phyloP scores from a whole-genome alignment of 2,797 vertebrate species.

The Acrocephalus scirpaceus region DNA sequence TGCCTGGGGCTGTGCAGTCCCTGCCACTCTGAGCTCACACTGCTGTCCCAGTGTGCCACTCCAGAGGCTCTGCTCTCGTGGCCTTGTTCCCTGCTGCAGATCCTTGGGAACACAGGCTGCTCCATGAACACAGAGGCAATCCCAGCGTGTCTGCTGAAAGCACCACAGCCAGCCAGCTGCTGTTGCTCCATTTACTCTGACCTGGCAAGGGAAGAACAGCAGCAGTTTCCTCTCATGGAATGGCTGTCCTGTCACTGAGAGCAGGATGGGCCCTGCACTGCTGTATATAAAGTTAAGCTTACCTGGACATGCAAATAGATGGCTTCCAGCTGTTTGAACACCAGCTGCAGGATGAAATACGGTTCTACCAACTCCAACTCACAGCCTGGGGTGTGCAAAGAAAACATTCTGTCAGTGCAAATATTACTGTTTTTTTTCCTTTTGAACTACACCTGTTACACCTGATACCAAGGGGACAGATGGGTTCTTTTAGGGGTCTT shows the following conservation, averaged over 20 bases:
- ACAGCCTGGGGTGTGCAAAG: background rate
- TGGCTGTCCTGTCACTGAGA: background rate
- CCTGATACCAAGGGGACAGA: background rate
- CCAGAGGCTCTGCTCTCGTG: background rate
- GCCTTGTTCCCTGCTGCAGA: background rate
- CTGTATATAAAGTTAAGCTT: background rate
- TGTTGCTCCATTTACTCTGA: background rate
- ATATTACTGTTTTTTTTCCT: background rate
- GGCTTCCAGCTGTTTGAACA: background rate
- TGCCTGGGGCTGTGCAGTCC: accelerated
- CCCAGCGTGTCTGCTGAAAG: background rate
- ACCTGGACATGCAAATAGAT: background rate
- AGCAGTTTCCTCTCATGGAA: background rate
- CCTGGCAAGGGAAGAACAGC: background rate
- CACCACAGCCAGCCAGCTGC: background rate
- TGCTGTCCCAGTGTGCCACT: background rate
- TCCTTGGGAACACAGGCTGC: background rate
- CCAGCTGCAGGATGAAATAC: background rate
- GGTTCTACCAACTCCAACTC: background rate
- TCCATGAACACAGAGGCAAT: accelerated
- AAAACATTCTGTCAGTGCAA: background rate
- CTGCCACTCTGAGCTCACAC: background rate
- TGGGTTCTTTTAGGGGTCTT: background rate
- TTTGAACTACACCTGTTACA: background rate
- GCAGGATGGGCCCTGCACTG: background rate